These are phyloP conservation scores for Aphodius sticticus DNA, from an alignment of 2,888 invertebrate genomes.

Conservation along the genomic window DNA sequence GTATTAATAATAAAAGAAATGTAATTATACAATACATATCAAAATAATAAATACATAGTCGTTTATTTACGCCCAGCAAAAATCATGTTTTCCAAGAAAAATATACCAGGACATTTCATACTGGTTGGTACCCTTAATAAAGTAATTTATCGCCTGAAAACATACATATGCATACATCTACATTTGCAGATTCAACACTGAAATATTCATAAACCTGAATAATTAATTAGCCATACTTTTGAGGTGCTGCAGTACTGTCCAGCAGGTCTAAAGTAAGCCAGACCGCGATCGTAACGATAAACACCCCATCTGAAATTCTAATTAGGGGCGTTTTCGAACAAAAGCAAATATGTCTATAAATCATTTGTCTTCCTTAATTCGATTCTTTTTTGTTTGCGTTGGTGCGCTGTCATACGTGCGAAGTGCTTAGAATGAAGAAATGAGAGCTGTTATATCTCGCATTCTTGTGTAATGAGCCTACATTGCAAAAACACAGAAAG, in stretches of 20 bases:
- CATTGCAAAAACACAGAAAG: no score
- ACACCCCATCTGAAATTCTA: constrained; percentile 29
- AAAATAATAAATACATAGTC: no score
- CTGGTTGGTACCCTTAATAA: neutral
- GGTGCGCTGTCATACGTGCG: neutral
- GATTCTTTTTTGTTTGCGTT: neutral
- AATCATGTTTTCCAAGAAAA: no score
- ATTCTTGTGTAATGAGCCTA: no score
- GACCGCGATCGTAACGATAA: neutral
- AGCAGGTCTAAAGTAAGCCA: neutral
- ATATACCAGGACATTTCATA: no score
- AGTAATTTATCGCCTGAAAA: neutral
- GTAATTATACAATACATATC: no score
- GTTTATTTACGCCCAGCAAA: no score
- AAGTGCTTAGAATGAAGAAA: no score
- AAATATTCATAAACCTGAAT: neutral
- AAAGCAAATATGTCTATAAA: constrained; percentile 32
- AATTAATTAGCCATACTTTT: neutral
- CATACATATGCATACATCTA: neutral
- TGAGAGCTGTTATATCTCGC: no score
- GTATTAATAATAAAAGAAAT: no score
- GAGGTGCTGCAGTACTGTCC: neutral
- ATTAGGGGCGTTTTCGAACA: constrained; percentile 18
- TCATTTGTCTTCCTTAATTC: constrained; percentile 31
- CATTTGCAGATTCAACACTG: neutral